Percentiles rank a stretch among this genome's conserved stretches.
These are phyloP conservation scores for Nymphicus hollandicus DNA, from an alignment of 2,113 vertebrate species.

Conservation along the genomic window DNA sequence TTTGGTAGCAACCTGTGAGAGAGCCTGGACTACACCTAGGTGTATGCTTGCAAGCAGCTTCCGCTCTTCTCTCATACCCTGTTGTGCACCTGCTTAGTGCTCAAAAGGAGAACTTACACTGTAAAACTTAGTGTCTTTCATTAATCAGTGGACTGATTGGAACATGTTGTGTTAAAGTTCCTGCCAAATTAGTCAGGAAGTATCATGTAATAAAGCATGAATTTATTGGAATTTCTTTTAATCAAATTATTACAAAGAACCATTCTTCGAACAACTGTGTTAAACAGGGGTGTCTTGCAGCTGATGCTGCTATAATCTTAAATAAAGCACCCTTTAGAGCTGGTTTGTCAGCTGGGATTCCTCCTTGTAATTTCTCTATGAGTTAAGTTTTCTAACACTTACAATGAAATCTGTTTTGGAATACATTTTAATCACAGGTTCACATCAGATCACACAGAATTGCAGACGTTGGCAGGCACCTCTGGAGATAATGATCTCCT, in stretches of 20 bases:
- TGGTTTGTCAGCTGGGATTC: not conserved
- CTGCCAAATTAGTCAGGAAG: not conserved
- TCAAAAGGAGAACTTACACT: not conserved
- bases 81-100: not conserved
- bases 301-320: not conserved
- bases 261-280: not conserved
- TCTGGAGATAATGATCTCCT: not conserved
- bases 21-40: not conserved
- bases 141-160: not conserved
- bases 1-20: not conserved
- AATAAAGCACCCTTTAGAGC: not conserved
- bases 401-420: not conserved
- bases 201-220: not conserved
- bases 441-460: not conserved
- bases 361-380: not conserved
- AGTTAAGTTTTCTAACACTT: not conserved
- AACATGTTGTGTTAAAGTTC: not conserved
- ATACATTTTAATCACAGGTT: not conserved
- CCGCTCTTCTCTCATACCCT: not conserved
- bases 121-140: not conserved
- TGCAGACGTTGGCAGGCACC: not conserved
- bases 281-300: not conserved
- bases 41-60: not conserved
- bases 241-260: not conserved
- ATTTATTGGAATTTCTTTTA: not conserved